Base-by-base conservation (phyloP, 2,797 vertebrate genomes). In the Orestias chungarensis region DNA sequence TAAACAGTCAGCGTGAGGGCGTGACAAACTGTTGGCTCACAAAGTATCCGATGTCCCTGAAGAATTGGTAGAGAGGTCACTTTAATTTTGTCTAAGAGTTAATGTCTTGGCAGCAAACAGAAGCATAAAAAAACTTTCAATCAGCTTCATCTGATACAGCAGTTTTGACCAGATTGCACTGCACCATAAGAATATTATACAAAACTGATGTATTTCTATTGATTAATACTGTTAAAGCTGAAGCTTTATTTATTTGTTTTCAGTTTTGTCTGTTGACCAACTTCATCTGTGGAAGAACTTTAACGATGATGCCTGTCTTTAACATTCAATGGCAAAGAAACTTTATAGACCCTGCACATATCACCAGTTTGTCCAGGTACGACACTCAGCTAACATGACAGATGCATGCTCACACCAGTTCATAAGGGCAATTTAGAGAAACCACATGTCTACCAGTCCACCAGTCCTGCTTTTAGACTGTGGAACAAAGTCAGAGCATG, bases 51-150 rank as follows among this genome's bases (percentile, higher is more conserved):
- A 75, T 59, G 70, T 68, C 46, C 76, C 62, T 77, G 71, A 89
- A 80, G 75, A 89, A 89, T 29, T 33, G 59, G 46, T 47, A 69
- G 86, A 80, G 35, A 55, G 66, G 70, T 83, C 85, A 78, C 54
- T 47, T 70, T 38, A 66, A 59, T 59, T 59, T 59, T 35, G 35
- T 31, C 54, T 55, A 5, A 55, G 52, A 55, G 29, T 55, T 33
- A 59, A 33, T 59, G 33, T 59, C 17, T 18, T 46, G 44, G 44
- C 4, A 18, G 17, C 3, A 59, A 59, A 59, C 57, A 61, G 20
- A 61, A 59, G 54, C 2, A 57, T 7, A 59, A 20, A 38, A 23
- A 61, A n/a, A 38, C 11, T 0, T 12, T 38, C 33, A 61, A 33
- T 31, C 17, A 57, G 55, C 55, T 57, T 11, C 55, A 9, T 35